Conservation (phyloP, 2,113 vertebrate genomes). For the Neomonachus schauinslandi region DNA sequence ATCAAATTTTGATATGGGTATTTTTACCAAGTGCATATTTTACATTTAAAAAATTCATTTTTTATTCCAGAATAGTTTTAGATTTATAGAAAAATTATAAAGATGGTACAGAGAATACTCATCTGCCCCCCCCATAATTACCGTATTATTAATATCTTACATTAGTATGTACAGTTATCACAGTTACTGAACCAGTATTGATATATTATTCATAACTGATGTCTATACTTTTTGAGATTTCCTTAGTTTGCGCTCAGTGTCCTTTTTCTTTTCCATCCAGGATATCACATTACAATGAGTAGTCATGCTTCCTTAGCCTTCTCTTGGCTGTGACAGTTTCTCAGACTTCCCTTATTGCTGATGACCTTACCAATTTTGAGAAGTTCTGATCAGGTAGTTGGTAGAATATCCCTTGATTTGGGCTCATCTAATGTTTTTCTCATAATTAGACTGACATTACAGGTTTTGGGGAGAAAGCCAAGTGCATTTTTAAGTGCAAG, state of each 20-base stretch:
- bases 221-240: not conserved
- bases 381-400: not conserved
- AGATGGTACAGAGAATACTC: not conserved
- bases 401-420: not conserved
- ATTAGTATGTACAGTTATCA: not conserved
- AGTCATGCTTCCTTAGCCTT: not conserved
- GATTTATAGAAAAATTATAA: not conserved
- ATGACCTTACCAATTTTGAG: not conserved
- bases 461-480: not conserved
- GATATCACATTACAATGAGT: not conserved
- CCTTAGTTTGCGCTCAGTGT: not conserved
- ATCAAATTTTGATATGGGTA: not conserved
- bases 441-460: not conserved
- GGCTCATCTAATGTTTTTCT: not conserved
- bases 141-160: not conserved
- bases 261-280: not conserved
- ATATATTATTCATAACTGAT: not conserved
- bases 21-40: not conserved
- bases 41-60: slow-evolving; percentile 6
- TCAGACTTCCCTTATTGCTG: not conserved
- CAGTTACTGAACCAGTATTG: not conserved
- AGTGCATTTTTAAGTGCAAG: not conserved
- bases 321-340: not conserved
- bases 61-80: slow-evolving; percentile 6
- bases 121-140: not conserved